These are phyloP conservation scores for Saxidomus purpurata DNA, from an alignment of 1,140 invertebrate genomes.

Conservation along the genomic window DNA sequence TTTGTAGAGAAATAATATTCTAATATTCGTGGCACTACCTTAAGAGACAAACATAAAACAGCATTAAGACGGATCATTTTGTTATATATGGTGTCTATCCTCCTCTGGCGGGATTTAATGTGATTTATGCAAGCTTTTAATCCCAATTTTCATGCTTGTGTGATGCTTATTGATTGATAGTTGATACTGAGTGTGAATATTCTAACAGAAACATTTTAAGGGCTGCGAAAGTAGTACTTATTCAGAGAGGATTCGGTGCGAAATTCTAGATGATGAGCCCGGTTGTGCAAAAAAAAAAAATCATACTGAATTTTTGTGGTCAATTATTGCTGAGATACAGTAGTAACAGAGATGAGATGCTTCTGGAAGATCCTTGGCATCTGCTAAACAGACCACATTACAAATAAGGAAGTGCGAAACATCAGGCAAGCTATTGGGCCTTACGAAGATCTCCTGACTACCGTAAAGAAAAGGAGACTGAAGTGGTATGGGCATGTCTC, in stretches of 20 bases:
- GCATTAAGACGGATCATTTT: not conserved
- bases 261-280: not conserved
- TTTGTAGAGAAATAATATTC: too few relatives aligned
- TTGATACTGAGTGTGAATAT: not conserved
- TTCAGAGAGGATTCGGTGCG: not conserved
- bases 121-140: constrained; percentile 20
- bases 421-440: not conserved
- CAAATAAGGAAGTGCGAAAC: not conserved
- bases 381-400: not conserved
- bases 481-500: constrained; percentile 42
- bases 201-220: not conserved
- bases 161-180: not conserved
- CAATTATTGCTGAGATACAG: too few relatives aligned
- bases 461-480: not conserved
- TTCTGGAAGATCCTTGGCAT: not conserved
- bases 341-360: too few relatives aligned
- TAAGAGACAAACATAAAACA: not conserved
- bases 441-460: not conserved
- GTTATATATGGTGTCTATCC: constrained; percentile 9
- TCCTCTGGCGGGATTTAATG: not conserved
- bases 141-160: not conserved
- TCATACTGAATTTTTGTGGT: too few relatives aligned
- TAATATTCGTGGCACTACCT: too few relatives aligned
- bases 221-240: too few relatives aligned
- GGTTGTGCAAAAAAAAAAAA: too few relatives aligned